These are phyloP conservation scores for Eptesicus fuscus DNA, from an alignment of 2,113 vertebrate genomes.

Conservation along the genomic window DNA sequence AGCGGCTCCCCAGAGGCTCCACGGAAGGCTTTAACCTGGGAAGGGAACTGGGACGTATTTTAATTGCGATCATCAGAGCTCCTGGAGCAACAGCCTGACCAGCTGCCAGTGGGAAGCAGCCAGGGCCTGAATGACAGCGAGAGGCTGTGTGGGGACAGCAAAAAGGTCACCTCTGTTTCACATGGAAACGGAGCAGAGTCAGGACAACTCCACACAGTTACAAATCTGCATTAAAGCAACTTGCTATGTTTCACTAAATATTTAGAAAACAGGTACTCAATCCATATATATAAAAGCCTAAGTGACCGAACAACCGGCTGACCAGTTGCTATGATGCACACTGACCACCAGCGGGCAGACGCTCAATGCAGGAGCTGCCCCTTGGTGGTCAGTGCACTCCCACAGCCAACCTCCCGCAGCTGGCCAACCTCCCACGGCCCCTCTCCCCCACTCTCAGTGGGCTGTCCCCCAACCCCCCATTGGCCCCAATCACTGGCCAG, in stretches of 20 bases:
- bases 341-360: no score
- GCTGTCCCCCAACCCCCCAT: no score
- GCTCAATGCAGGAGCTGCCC: no score
- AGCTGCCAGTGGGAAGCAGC: background rate
- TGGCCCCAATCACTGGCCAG: no score
- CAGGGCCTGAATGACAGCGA: background rate
- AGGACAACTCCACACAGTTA: fast-evolving
- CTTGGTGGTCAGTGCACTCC: no score
- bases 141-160: background rate
- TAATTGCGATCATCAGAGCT: background rate
- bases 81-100: background rate
- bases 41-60: background rate
- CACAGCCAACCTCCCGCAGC: no score
- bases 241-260: background rate
- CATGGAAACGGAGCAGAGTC: background rate
- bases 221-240: background rate
- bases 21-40: background rate
- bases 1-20: slow-evolving; percentile 64
- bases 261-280: background rate
- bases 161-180: background rate
- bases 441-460: no score
- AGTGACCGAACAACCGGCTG: no score
- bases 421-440: no score
- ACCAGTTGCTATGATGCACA: no score
- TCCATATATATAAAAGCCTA: no score